Base-by-base conservation (phyloP, 2,888 invertebrate species). In the Lochmaea crataegi region DNA sequence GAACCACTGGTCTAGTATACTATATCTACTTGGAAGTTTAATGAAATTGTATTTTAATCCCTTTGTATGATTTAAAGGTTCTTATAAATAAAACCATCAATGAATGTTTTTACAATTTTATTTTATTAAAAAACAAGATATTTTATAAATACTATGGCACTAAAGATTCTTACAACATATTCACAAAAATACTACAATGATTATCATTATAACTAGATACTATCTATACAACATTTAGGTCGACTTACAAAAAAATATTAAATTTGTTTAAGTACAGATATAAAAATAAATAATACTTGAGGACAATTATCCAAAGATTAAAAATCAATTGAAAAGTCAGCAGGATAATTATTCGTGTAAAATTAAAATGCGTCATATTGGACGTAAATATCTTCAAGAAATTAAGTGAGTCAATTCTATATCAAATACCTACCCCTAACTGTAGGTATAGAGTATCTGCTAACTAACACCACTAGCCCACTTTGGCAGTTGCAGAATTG, bases 101-200 rank as follows among this genome's bases (percentile, higher is more conserved):
- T 53, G 14, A 12, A 16, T n/a, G 1, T 45, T 58, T 58, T 58
- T 26, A 57, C 22, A 67, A 14, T 22, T 60, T 51, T 48, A 56
- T 66, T 72, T 72, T 42, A n/a, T 45, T 72, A 67, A 68, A 72
- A 72, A 72, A 72, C 68, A 64, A 63, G 48, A 56, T 71, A 64
- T 61, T 41, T 67, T 72, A 75, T 76, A 76, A 76, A 76, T 76
- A 76, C 74, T 73, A 76, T 76, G 76, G 76, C 76, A 76, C 76
- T 76, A 76, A 53, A 42, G 63, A 53, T 60, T 57, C 66, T 57
- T 58, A 57, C 42, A 42, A 57, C 11, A 18, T 51, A 71, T 71
- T 71, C 57, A 65, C 65, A 58, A 65, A 53, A 14, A 67, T 56
- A 53, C 9, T 71, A 64, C 48, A 64, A 45, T 16, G 53, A 18